Conservation (phyloP, 2,888 invertebrate genomes). For the Pocota personata region DNA sequence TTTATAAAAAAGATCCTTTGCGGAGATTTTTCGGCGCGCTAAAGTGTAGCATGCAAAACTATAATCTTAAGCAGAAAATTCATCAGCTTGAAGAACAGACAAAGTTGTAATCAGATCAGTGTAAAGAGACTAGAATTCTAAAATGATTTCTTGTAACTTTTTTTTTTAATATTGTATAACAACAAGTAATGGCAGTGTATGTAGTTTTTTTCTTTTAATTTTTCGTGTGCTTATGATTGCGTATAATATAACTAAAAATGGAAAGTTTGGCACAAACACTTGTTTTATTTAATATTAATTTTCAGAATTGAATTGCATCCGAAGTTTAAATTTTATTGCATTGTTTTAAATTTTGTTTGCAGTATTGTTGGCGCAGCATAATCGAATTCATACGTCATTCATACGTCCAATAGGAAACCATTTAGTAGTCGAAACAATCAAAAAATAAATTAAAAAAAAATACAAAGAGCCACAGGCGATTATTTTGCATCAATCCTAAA, state of each 20-base stretch:
- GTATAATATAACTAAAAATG: background rate
- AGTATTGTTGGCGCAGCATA: too few relatives aligned
- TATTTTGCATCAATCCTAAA: too few relatives aligned
- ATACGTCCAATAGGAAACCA: too few relatives aligned
- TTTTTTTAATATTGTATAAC: background rate
- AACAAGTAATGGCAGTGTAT: background rate
- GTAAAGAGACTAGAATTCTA: too few relatives aligned
- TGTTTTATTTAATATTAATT: background rate
- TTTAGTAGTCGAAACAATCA: too few relatives aligned
- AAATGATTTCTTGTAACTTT: background rate
- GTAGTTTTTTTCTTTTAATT: background rate
- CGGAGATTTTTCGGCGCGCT: slow-evolving; percentile 79
- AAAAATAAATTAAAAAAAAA: too few relatives aligned
- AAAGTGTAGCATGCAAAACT: slow-evolving; percentile 77
- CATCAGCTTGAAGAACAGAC: slow-evolving; percentile 17
- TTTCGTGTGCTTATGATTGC: background rate
- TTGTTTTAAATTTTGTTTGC: too few relatives aligned
- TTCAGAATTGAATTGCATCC: background rate
- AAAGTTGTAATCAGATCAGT: background rate
- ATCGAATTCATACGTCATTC: too few relatives aligned
- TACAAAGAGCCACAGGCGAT: too few relatives aligned
- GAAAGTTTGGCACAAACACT: background rate
- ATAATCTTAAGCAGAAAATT: slow-evolving; percentile 77
- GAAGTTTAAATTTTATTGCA: background rate
- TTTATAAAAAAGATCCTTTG: slow-evolving; percentile 78